Conservation (phyloP, 2,888 invertebrate species). For the Stenoptilia bipunctidactyla region DNA sequence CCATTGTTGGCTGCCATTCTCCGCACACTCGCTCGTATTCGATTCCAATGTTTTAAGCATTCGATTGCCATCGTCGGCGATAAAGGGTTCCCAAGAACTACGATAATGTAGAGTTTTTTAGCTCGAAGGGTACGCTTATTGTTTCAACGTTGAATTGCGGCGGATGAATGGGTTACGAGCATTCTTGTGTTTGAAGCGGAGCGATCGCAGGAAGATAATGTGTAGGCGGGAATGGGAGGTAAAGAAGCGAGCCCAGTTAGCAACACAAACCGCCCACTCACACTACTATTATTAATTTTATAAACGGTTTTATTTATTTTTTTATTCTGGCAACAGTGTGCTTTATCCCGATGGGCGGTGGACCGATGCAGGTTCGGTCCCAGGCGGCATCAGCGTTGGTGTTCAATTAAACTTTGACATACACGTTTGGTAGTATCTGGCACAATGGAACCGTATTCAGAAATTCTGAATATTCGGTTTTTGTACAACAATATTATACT, state of each 20-base stretch:
- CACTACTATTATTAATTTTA: neutral
- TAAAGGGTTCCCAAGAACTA: conserved; percentile 66
- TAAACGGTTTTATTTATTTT: neutral
- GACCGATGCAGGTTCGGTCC: conserved; percentile 23
- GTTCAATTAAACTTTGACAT: conserved; percentile 80
- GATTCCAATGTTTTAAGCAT: conserved; percentile 67
- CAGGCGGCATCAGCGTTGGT: conserved; percentile 19
- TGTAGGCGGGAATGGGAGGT: conserved; percentile 49
- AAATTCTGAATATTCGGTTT: too few species aligned
- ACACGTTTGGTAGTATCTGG: conserved; percentile 18
- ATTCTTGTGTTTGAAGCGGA: conserved; percentile 49
- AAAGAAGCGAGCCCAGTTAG: conserved; percentile 17
- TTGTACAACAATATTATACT: too few species aligned
- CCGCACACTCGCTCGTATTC: conserved; percentile 43
- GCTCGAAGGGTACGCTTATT: conserved; percentile 60
- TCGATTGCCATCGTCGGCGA: conserved; percentile 62
- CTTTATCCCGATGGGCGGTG: conserved; percentile 9
- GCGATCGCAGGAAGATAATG: conserved; percentile 62
- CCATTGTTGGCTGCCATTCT: conserved; percentile 32
- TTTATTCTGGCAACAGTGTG: conserved; percentile 6
- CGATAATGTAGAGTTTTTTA: conserved; percentile 43
- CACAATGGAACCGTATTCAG: too few species aligned
- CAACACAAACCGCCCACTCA: conserved; percentile 47
- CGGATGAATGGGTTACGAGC: conserved; percentile 53
- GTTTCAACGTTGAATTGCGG: conserved; percentile 62